Evolutionary conservation across 2,888 invertebrate genomes (phyloP).

Genomic region (Chloromyia formosa): DNA sequence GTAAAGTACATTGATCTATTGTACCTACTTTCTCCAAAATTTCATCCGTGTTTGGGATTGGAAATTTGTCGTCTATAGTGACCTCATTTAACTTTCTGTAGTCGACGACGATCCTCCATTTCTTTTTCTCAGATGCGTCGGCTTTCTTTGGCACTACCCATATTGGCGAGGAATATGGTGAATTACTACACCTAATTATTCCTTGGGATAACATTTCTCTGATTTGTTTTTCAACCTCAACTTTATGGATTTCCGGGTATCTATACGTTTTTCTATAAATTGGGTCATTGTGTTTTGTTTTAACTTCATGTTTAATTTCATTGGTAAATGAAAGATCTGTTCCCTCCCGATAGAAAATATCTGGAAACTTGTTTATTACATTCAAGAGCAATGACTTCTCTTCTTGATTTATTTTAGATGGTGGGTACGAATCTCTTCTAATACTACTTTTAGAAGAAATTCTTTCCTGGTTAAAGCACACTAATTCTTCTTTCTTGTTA

Average conservation of each 20-base stretch:
- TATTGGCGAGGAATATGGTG: not conserved
- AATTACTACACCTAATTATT: not conserved
- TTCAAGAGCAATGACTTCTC: not conserved
- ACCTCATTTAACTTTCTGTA: too few relatives aligned
- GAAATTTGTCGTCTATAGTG: too few relatives aligned
- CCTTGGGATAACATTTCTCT: not conserved
- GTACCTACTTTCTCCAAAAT: not conserved
- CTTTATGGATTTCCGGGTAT: not conserved
- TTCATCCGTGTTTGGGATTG: not conserved
- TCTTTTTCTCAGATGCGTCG: too few relatives aligned
- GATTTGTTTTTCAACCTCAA: not conserved
- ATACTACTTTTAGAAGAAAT: not conserved
- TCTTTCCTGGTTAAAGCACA: not conserved
- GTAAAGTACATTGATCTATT: not conserved
- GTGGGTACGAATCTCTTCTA: not conserved
- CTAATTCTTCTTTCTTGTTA: too few relatives aligned
- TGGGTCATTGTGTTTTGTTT: not conserved
- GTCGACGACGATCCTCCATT: too few relatives aligned
- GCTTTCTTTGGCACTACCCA: too few relatives aligned
- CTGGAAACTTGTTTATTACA: not conserved
- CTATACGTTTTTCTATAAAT: conserved; percentile 14
- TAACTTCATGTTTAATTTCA: conserved; percentile 18
- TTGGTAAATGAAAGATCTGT: too few relatives aligned
- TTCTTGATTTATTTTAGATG: conserved; percentile 18
- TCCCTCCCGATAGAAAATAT: conserved; percentile 5